Evolutionary conservation across 2,888 invertebrate species (phyloP), one percentile per base, ranked within the genome.

Genomic region (Cosmorhoe ocellata): DNA sequence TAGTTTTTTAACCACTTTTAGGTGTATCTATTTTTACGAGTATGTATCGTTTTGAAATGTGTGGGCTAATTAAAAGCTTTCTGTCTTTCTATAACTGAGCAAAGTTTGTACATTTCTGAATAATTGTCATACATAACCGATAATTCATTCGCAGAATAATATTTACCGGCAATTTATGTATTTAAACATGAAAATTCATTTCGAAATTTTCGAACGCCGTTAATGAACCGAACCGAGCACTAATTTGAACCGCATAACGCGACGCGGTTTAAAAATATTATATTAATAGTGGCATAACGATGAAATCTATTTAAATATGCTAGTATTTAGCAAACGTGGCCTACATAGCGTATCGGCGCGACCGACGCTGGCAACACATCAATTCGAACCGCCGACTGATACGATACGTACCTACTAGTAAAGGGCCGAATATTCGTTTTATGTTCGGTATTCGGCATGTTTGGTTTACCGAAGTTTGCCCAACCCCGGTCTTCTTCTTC

Each of bases 291-390:
- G 13, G 32, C 11, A 32, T 18, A 38, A 44, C 38, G 33, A 39
- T 28, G 38, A 12, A 43, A 28, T 51, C 50, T 51, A 51, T 44
- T 51, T 51, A 28, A 40, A 34, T 32, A 42, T 18, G 10, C 31
- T 42, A 37, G 12, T 41, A 37, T 41, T 44, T 14, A 10, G n/a
- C 14, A 18, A 27, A 32, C 27, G 28, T 51, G 51, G 24, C 51
- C 46, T 42, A 51, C 42, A 38, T 51, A 46, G 18, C 28, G 30
- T 27, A 30, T 36, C 18, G 28, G 12, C 13, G 30, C 24, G 3
- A 24, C 6, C 14, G 34, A 1, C 28, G 32, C 28, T 42, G 42
- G 46, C 47, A 41, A 10, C 30, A 27, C 51, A 40, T 43, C 40
- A 48, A 49, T 39, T 38, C 22, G 22, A 41, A 28, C 18, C 18